Percentiles rank a stretch among this genome's conserved stretches.
These are phyloP conservation scores for Podarcis lilfordi DNA, from an alignment of 2,797 vertebrate genomes.

Conservation along the genomic window DNA sequence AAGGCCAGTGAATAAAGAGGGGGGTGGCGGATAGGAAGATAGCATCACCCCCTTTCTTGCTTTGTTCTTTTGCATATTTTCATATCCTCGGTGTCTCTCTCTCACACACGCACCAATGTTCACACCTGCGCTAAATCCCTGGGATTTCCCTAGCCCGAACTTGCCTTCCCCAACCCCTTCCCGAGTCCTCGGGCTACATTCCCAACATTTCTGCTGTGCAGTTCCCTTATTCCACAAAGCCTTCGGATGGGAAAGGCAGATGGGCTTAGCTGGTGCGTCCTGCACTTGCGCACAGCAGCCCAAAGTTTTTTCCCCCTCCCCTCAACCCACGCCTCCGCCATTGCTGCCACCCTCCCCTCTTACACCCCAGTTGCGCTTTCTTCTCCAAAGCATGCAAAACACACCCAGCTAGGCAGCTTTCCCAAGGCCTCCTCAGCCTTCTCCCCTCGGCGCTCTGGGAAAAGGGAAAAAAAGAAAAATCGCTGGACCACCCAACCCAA, in stretches of 20 bases:
- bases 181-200: background rate
- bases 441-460: accelerated
- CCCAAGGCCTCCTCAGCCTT: too few relatives aligned
- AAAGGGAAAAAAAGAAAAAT: too few relatives aligned
- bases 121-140: constrained; percentile 7
- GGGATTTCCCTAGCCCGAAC: constrained; percentile 19
- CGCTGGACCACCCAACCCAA: background rate
- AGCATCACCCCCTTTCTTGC: background rate
- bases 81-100: background rate
- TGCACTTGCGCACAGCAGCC: too few relatives aligned
- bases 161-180: background rate
- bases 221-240: background rate
- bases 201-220: background rate
- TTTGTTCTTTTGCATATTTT: background rate
- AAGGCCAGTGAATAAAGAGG: too few relatives aligned
- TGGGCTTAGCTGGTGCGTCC: background rate
- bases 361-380: too few relatives aligned
- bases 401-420: too few relatives aligned
- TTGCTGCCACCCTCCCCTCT: too few relatives aligned
- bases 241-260: constrained; percentile 22
- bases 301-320: background rate
- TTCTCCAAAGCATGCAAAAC: background rate
- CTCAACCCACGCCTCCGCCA: background rate
- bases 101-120: background rate
- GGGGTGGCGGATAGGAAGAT: background rate